These are phyloP conservation scores for Cossypha heuglini DNA, from an alignment of 2,797 vertebrate genomes.

Conservation along the genomic window DNA sequence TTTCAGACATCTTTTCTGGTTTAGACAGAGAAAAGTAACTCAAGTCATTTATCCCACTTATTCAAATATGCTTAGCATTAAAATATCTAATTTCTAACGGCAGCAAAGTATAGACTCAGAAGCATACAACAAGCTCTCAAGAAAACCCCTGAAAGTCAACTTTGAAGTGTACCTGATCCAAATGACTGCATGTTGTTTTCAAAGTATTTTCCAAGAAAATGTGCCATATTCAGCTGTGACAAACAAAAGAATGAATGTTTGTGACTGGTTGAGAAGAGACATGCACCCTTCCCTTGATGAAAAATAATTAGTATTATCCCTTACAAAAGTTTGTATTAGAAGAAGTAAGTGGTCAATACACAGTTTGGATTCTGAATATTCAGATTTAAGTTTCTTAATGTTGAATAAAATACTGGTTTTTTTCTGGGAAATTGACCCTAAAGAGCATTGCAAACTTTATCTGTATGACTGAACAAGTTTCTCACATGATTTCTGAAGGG, in stretches of 20 bases:
- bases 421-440: neutral
- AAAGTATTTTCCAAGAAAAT: neutral
- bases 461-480: neutral
- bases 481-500: neutral
- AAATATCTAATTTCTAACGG: neutral
- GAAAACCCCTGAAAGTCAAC: neutral
- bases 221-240: fast-evolving
- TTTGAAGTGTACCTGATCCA: neutral
- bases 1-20: neutral
- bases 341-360: neutral
- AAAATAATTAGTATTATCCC: neutral
- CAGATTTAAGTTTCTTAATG: neutral
- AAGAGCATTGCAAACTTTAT: neutral
- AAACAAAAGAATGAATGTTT: neutral
- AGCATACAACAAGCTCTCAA: neutral
- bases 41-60: neutral
- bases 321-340: neutral
- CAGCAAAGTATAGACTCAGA: neutral
- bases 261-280: neutral
- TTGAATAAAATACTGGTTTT: neutral
- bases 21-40: neutral
- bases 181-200: neutral
- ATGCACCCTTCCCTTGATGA: neutral
- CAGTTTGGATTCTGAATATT: neutral
- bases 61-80: neutral